Conservation (phyloP, 2,888 invertebrate genomes). For the Nemurella pictetii region DNA sequence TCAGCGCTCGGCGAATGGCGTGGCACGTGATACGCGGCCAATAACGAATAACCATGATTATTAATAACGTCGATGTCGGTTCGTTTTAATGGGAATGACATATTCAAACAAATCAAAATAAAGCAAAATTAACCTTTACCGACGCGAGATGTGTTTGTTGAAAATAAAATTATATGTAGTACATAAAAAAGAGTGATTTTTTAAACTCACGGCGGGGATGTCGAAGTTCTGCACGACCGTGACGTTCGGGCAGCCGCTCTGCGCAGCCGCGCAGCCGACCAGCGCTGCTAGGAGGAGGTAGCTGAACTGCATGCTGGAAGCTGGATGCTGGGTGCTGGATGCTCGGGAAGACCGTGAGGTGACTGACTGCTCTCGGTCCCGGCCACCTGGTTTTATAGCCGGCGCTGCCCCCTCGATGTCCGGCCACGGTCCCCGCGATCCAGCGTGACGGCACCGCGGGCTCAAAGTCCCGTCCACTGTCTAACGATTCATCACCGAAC, state of each 20-base stretch:
- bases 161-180: no score
- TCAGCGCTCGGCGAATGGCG: background rate
- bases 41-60: background rate
- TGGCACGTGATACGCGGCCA: background rate
- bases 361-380: background rate
- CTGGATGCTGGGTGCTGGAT: background rate
- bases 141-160: no score
- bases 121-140: background rate
- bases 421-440: no score
- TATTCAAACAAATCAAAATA: background rate
- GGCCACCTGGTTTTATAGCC: background rate
- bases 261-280: background rate
- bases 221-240: background rate
- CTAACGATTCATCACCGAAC: no score
- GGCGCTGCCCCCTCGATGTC: no score
- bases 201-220: constrained; percentile 12
- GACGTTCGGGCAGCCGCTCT: background rate
- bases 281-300: background rate
- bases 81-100: background rate
- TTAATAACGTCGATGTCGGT: background rate
- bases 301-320: background rate
- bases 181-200: no score
- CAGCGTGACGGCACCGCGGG: no score
- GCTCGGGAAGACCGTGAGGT: background rate
- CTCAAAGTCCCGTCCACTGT: no score